A percentile compares a stretch with the other conserved stretches of the same genome.
Evolutionary conservation across 2,113 vertebrate species (phyloP).

Genomic region (Bos javanicus): DNA sequence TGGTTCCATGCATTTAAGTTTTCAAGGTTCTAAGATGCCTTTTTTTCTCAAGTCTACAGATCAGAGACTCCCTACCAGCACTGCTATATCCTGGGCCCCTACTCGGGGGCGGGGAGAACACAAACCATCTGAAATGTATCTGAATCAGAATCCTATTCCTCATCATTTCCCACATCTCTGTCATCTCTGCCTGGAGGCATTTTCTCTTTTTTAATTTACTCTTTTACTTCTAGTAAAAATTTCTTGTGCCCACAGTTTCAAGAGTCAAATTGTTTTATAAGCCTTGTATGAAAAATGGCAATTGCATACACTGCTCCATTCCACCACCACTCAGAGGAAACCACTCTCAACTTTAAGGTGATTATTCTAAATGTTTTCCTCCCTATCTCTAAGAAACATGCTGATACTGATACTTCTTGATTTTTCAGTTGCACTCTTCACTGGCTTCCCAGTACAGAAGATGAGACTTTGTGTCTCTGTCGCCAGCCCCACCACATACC

Average conservation of each 20-base stretch:
- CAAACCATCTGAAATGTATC: neutral
- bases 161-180: neutral
- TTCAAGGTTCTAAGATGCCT: neutral
- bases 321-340: neutral
- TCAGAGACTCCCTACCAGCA: neutral
- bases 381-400: neutral
- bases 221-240: conserved; percentile 3
- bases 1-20: neutral
- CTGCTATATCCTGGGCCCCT: neutral
- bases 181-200: neutral
- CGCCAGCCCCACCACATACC: neutral
- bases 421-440: neutral
- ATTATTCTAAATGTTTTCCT: neutral
- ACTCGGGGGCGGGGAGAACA: neutral
- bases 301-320: neutral
- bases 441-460: neutral
- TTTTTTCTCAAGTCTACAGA: neutral
- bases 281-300: neutral
- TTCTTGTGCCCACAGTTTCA: neutral
- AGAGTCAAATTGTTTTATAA: neutral
- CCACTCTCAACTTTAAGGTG: neutral
- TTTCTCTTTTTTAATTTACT: neutral
- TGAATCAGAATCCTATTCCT: neutral
- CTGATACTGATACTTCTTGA: neutral
- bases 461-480: neutral